Conservation (phyloP, 2,888 invertebrate genomes). For the Ornithoptera alexandrae region DNA sequence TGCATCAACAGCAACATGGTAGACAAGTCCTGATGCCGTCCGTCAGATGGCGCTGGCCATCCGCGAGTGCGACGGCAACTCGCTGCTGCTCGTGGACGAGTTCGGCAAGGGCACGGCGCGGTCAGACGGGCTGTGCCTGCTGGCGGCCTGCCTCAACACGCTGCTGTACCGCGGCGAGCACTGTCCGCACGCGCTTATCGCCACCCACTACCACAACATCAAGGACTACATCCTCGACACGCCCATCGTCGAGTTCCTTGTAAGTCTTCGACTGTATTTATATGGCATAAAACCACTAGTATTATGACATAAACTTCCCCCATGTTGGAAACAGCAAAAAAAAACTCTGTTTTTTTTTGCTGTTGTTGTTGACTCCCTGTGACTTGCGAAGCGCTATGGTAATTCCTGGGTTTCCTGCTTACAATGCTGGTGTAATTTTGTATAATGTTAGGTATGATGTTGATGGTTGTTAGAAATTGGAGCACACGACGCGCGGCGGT, state of each 20-base stretch:
- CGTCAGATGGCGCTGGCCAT: constrained; percentile 86
- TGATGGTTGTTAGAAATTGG: constrained; percentile 75
- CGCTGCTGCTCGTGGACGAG: constrained; percentile 92
- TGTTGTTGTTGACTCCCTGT: too few relatives aligned
- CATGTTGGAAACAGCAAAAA: too few relatives aligned
- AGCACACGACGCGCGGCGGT: constrained; percentile 78
- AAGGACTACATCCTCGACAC: constrained; percentile 78
- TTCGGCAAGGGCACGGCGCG: constrained; percentile 92
- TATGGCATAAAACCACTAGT: too few relatives aligned
- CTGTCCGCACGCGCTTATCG: constrained; percentile 87
- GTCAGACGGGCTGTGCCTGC: constrained; percentile 86
- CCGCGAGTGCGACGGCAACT: constrained; percentile 81
- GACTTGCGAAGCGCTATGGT: too few relatives aligned
- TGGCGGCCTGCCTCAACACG: constrained; percentile 84
- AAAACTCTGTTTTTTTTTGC: too few relatives aligned
- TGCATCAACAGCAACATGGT: too few relatives aligned
- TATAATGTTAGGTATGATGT: too few relatives aligned
- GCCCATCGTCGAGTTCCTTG: constrained; percentile 76
- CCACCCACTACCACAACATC: constrained; percentile 88
- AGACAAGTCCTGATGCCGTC: too few relatives aligned
- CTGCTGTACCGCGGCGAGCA: constrained; percentile 75
- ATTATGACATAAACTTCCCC: too few relatives aligned
- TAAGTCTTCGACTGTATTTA: constrained; percentile 45
- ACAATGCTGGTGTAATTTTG: too few relatives aligned
- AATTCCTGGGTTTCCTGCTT: too few relatives aligned